These are phyloP conservation scores for Heteromurus nitidus DNA, from an alignment of 2,888 invertebrate species.

Conservation along the genomic window DNA sequence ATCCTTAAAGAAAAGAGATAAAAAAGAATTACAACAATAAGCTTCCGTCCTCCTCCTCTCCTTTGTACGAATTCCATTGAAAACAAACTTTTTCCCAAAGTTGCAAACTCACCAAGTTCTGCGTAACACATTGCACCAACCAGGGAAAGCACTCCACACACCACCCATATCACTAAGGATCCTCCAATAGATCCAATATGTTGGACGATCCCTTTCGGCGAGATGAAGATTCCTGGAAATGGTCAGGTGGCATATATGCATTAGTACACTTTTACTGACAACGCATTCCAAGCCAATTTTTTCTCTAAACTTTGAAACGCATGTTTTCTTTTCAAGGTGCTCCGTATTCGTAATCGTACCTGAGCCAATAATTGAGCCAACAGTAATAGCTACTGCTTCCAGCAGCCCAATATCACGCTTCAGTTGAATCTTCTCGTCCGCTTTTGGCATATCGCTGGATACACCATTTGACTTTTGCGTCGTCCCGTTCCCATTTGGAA, in stretches of 20 bases:
- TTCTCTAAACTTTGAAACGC: not conserved
- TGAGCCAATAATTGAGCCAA: conserved; percentile 68
- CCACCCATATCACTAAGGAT: conserved; percentile 68
- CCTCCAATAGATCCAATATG: conserved; percentile 69
- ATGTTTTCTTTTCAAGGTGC: not conserved
- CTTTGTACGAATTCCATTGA: not conserved
- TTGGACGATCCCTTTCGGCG: conserved; percentile 70
- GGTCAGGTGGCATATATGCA: not conserved
- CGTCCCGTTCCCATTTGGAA: no score
- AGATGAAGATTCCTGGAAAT: conserved; percentile 70
- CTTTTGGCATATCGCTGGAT: no score
- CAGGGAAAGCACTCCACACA: conserved; percentile 65
- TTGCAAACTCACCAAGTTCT: conserved; percentile 58
- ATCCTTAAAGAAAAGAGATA: conserved; percentile 37
- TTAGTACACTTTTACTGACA: no score
- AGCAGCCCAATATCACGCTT: conserved; percentile 91
- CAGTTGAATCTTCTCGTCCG: conserved; percentile 77
- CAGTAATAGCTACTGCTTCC: conserved; percentile 80
- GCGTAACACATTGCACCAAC: conserved; percentile 70
- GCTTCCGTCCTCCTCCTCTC: not conserved
- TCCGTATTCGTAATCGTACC: conserved; percentile 45
- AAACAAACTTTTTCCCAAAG: no score
- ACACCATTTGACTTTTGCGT: no score
- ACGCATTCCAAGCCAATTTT: not conserved
- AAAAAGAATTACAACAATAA: not conserved